Conservation (phyloP, 2,113 vertebrate genomes). For the Burhinus oedicnemus region DNA sequence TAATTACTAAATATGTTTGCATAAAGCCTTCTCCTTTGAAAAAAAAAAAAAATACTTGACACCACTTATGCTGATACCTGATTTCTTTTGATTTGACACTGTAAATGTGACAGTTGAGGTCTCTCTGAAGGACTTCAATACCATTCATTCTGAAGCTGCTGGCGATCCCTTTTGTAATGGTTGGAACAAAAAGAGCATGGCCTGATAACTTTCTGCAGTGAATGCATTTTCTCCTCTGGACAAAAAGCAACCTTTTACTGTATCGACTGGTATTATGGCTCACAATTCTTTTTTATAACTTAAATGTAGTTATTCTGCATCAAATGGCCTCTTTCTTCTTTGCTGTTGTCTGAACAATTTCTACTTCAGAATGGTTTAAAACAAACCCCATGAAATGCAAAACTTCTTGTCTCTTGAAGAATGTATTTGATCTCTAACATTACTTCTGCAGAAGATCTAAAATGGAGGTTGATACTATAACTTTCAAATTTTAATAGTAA, state of each 20-base stretch:
- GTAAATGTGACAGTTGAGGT: background rate
- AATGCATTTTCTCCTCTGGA: constrained; percentile 32
- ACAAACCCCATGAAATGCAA: background rate
- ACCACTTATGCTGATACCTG: background rate
- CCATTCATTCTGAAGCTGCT: constrained; percentile 44
- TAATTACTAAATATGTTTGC: background rate
- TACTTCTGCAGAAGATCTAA: background rate
- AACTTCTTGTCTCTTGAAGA: background rate
- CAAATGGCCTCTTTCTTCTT: background rate
- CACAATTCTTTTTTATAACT: background rate
- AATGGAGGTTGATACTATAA: background rate
- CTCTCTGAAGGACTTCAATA: constrained; percentile 30
- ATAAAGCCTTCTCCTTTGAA: background rate
- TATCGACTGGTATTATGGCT: background rate
- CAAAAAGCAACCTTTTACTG: constrained; percentile 39
- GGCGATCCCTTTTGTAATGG: constrained; percentile 20
- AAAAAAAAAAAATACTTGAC: background rate
- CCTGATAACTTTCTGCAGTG: constrained; percentile 45
- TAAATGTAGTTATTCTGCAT: background rate
- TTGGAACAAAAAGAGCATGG: constrained; percentile 31
- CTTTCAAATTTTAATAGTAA: background rate
- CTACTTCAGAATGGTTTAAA: background rate
- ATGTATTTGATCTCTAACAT: background rate
- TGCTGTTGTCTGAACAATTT: background rate
- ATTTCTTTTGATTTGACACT: constrained; percentile 19